A percentile compares a stretch with the other conserved stretches of the same genome.
Conservation (phyloP, 2,888 invertebrate genomes). For the Erannis defoliaria region DNA sequence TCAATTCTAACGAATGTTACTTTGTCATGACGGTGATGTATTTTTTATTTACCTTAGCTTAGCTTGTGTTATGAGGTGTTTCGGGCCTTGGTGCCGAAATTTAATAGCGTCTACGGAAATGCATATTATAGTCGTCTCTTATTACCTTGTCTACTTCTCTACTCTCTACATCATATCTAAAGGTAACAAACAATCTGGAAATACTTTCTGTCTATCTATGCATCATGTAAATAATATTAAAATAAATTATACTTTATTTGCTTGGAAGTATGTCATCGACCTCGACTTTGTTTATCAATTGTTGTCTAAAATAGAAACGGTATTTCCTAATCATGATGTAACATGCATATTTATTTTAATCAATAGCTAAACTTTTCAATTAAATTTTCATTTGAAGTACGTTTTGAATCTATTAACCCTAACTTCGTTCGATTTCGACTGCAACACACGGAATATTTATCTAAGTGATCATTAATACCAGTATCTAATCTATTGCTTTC, state of each 20-base stretch:
- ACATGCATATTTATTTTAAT: constrained; percentile 1
- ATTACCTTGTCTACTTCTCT: too few relatives aligned
- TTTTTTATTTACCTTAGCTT: not conserved
- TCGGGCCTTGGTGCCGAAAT: not conserved
- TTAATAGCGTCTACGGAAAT: too few relatives aligned
- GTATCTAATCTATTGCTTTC: constrained; percentile 5
- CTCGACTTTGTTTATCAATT: constrained; percentile 5
- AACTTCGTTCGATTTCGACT: not conserved
- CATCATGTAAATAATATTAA: not conserved
- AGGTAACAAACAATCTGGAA: too few relatives aligned
- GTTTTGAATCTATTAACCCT: not conserved
- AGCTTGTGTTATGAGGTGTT: not conserved
- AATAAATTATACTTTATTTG: not conserved
- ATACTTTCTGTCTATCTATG: not conserved
- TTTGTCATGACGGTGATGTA: too few relatives aligned
- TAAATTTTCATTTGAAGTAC: too few relatives aligned
- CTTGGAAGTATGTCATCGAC: constrained; percentile 1
- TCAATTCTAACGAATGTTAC: not conserved
- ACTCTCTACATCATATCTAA: too few relatives aligned
- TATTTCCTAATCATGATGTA: not conserved
- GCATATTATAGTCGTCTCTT: too few relatives aligned
- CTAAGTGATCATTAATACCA: not conserved
- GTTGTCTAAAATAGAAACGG: not conserved
- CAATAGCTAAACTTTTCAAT: not conserved
- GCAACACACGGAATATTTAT: not conserved